Evolutionary conservation across 2,113 vertebrate species (phyloP).

Genomic region (Lampris megalopsis): DNA sequence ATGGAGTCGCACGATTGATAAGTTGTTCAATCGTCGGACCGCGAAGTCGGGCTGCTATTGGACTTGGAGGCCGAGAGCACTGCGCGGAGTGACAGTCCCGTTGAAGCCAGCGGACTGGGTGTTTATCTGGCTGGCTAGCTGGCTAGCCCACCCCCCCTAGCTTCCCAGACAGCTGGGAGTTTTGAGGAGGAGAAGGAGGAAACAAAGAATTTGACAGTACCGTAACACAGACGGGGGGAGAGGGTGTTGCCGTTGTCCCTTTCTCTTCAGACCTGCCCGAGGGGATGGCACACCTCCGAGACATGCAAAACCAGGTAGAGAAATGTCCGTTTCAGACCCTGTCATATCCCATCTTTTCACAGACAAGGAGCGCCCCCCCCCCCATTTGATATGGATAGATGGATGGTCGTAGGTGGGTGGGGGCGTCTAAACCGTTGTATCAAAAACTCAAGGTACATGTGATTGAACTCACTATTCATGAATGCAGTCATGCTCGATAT

Average conservation of each 20-base stretch:
- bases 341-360: constrained; percentile 58
- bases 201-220: constrained; percentile 42
- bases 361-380: constrained; percentile 49
- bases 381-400: constrained; percentile 36
- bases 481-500: neutral
- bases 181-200: constrained; percentile 35
- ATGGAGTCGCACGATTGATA: constrained; percentile 74
- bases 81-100: constrained; percentile 77
- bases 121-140: constrained; percentile 71
- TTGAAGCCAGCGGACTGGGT: constrained; percentile 72
- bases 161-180: constrained; percentile 59
- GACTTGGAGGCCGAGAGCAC: constrained; percentile 77
- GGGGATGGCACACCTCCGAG: constrained; percentile 83
- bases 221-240: constrained; percentile 38
- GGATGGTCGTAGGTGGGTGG: constrained; percentile 59
- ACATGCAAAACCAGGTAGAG: constrained; percentile 84
- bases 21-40: constrained; percentile 58
- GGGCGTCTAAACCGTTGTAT: constrained; percentile 18
- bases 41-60: constrained; percentile 50
- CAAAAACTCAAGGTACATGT: neutral
- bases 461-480: neutral
- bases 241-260: constrained; percentile 48
- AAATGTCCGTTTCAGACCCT: constrained; percentile 53
- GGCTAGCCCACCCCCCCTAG: constrained; percentile 64
- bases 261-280: constrained; percentile 46